Percentiles rank a stretch among this genome's conserved stretches.
Evolutionary conservation across 2,888 invertebrate genomes (phyloP).

Genomic region (Trachelus stipa): DNA sequence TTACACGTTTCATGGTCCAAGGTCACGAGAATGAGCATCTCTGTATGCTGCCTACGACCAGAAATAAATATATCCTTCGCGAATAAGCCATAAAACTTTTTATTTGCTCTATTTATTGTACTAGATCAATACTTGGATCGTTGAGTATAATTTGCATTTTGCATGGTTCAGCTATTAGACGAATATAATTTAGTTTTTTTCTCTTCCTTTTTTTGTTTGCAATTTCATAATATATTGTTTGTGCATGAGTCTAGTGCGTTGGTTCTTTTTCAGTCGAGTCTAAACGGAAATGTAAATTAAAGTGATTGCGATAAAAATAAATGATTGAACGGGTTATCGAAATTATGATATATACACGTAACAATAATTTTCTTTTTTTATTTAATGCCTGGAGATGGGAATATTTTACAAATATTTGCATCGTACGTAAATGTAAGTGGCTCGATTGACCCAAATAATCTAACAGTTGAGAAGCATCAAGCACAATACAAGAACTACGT

Average conservation of each 20-base stretch:
- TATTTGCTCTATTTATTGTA: neutral
- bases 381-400: neutral
- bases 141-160: neutral
- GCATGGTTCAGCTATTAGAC: neutral
- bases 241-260: neutral
- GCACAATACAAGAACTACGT: too few relatives aligned
- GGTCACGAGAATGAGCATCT: slow-evolving; percentile 20
- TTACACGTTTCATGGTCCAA: slow-evolving; percentile 22
- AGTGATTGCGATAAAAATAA: neutral
- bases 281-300: neutral
- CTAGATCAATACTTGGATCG: neutral
- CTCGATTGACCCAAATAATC: neutral
- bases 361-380: neutral
- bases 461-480: too few relatives aligned
- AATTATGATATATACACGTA: too few relatives aligned
- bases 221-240: neutral
- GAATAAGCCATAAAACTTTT: neutral
- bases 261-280: neutral
- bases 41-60: neutral
- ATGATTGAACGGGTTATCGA: neutral
- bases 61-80: neutral
- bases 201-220: neutral
- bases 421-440: neutral
- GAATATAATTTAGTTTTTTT: neutral
- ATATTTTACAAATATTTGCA: neutral